These are phyloP conservation scores for Erebia epiphron DNA, from an alignment of 2,888 invertebrate species.

Conservation along the genomic window DNA sequence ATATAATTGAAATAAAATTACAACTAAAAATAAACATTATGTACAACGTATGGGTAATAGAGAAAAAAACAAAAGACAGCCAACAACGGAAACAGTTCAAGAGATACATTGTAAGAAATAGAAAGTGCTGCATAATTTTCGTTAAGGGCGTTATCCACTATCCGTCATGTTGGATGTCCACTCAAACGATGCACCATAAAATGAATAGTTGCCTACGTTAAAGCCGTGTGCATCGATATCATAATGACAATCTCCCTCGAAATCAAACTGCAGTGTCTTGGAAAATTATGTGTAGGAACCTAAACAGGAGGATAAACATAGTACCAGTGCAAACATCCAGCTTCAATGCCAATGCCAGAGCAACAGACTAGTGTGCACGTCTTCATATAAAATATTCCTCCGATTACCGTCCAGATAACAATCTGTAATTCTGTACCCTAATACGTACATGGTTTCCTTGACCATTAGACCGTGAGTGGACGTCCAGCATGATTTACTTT, in stretches of 20 bases:
- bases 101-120: constrained; percentile 62
- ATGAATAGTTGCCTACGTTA: too few relatives aligned
- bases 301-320: too few relatives aligned
- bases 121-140: constrained; percentile 55
- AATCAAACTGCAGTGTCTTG: too few relatives aligned
- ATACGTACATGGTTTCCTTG: background rate
- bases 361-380: too few relatives aligned
- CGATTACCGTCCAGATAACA: too few relatives aligned
- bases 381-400: too few relatives aligned
- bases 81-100: constrained; percentile 61
- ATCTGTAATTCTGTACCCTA: too few relatives aligned
- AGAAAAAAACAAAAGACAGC: constrained; percentile 52
- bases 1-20: constrained; percentile 50
- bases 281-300: background rate
- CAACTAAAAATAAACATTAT: constrained; percentile 50
- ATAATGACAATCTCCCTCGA: too few relatives aligned
- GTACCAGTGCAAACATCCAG: too few relatives aligned
- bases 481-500: background rate
- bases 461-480: background rate
- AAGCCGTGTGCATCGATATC: too few relatives aligned
- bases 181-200: background rate
- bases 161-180: background rate
- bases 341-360: too few relatives aligned
- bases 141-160: constrained; percentile 5
- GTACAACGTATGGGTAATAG: constrained; percentile 53